Evolutionary conservation across 2,888 invertebrate species (phyloP).

Genomic region (Orgyia antiqua): DNA sequence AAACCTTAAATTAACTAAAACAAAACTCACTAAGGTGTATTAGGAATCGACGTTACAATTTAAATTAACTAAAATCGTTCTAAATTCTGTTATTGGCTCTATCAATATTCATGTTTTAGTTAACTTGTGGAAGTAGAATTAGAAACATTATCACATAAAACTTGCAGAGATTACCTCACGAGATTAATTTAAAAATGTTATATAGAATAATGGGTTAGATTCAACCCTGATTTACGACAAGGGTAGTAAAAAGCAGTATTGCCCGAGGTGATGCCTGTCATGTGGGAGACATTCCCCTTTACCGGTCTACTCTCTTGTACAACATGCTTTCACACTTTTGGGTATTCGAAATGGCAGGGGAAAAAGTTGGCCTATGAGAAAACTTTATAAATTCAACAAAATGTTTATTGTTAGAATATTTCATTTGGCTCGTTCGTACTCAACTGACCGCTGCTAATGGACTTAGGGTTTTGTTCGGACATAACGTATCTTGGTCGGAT

Average conservation of each 20-base stretch:
- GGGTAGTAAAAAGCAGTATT: slow-evolving; percentile 43
- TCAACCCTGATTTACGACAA: slow-evolving; percentile 34
- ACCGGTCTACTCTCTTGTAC: slow-evolving; percentile 40
- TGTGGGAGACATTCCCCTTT: slow-evolving; percentile 51
- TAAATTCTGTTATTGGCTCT: too few species aligned
- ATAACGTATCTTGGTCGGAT: neutral
- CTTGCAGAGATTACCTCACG: slow-evolving; percentile 14
- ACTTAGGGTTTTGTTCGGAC: neutral
- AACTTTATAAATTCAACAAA: slow-evolving; percentile 39
- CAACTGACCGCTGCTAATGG: slow-evolving; percentile 8
- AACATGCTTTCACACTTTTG: slow-evolving; percentile 69
- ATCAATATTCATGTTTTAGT: too few species aligned
- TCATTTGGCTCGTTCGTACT: slow-evolving; percentile 10
- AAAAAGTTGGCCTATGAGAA: slow-evolving; percentile 34
- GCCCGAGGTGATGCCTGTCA: slow-evolving; percentile 52
- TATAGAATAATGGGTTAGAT: slow-evolving; percentile 45
- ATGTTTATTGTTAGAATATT: slow-evolving; percentile 30
- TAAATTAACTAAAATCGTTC: too few species aligned
- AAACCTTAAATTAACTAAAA: too few species aligned
- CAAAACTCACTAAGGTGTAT: too few species aligned
- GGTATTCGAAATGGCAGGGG: slow-evolving; percentile 36
- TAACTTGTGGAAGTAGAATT: too few species aligned
- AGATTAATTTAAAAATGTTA: slow-evolving; percentile 25
- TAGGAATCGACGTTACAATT: too few species aligned
- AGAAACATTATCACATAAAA: too few species aligned